phyloP scores from a whole-genome alignment of 2,888 invertebrate species.

The Trichopoda pennipes region DNA sequence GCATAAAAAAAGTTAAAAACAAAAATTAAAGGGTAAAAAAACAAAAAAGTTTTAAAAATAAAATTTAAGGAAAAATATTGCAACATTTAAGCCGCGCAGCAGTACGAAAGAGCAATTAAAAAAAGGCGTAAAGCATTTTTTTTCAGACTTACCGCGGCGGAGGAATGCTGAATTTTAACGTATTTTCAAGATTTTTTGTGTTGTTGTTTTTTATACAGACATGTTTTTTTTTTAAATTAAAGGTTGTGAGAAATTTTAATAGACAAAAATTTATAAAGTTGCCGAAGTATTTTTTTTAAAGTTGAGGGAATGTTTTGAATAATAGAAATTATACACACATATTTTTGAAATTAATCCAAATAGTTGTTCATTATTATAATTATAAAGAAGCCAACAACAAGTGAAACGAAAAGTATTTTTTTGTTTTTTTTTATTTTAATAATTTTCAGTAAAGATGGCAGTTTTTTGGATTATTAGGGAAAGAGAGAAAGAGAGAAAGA shows the following conservation, averaged over 20 bases:
- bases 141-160: constrained; percentile 87
- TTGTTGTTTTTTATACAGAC: constrained; percentile 41
- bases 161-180: constrained; percentile 83
- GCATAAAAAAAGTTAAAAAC: background rate
- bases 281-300: constrained; percentile 1
- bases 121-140: constrained; percentile 77
- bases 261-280: constrained; percentile 21
- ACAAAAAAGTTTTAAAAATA: constrained; percentile 53
- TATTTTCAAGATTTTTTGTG: constrained; percentile 72
- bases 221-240: constrained; percentile 3
- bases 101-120: constrained; percentile 61
- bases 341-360: constrained; percentile 15
- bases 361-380: constrained; percentile 5
- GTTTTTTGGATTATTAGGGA: constrained; percentile 26
- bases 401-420: constrained; percentile 39
- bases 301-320: constrained; percentile 26
- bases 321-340: constrained; percentile 23
- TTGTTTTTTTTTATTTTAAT: too few species aligned
- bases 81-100: constrained; percentile 46
- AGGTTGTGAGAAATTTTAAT: constrained; percentile 32
- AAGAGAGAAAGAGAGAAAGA: background rate
- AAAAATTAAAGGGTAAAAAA: constrained; percentile 11
- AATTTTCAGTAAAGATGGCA: constrained; percentile 36
- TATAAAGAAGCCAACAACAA: constrained; percentile 15
- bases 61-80: constrained; percentile 32